phyloP scores from a whole-genome alignment of 2,797 vertebrate species.

The Girardinus metallicus region DNA sequence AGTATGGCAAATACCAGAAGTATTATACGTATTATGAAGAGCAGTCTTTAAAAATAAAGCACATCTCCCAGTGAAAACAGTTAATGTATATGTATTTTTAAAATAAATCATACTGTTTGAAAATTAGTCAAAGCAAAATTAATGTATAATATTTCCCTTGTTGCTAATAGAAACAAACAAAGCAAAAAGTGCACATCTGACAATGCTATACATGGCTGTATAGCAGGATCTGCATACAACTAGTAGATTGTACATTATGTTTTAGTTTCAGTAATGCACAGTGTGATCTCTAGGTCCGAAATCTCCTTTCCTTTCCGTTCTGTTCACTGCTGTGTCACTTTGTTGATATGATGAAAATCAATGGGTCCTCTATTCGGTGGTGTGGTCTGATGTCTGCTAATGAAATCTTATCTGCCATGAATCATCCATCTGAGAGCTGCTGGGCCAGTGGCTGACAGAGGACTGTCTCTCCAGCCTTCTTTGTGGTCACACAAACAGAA shows the following conservation, averaged over 20 bases:
- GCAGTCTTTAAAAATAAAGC: neutral
- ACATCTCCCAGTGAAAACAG: neutral
- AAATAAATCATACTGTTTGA: neutral
- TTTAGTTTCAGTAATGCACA: slow-evolving; percentile 50
- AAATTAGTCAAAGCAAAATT: neutral
- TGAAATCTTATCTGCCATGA: slow-evolving; percentile 80
- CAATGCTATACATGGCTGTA: slow-evolving; percentile 3
- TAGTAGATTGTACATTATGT: slow-evolving; percentile 43
- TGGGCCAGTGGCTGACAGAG: slow-evolving; percentile 45
- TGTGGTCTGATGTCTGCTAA: slow-evolving; percentile 65
- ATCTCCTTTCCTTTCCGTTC: slow-evolving; percentile 34
- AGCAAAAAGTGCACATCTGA: neutral
- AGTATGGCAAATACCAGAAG: neutral
- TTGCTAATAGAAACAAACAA: slow-evolving; percentile 1
- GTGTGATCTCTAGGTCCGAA: slow-evolving; percentile 30
- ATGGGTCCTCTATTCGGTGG: slow-evolving; percentile 71
- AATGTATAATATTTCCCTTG: slow-evolving; percentile 5
- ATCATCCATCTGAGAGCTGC: slow-evolving; percentile 71
- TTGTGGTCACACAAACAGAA: slow-evolving; percentile 20
- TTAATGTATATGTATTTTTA: neutral
- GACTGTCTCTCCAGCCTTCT: slow-evolving; percentile 27
- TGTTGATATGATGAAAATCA: slow-evolving; percentile 75
- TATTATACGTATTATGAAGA: neutral
- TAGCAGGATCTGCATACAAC: slow-evolving; percentile 25
- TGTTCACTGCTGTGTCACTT: slow-evolving; percentile 36